These are phyloP conservation scores for Pristionchus arcanus DNA, from an alignment of 2,888 invertebrate genomes.

Conservation along the genomic window DNA sequence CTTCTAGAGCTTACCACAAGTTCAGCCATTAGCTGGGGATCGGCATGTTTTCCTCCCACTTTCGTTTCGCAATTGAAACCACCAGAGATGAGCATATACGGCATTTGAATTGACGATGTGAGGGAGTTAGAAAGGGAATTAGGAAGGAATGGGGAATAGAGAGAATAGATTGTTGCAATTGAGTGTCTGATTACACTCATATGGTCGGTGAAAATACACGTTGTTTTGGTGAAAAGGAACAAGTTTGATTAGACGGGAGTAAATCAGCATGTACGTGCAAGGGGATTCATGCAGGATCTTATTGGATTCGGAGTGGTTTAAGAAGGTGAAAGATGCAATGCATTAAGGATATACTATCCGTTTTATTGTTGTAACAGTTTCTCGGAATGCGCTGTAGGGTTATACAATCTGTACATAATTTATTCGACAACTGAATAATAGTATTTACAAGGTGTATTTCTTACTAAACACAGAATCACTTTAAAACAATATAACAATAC, in stretches of 20 bases:
- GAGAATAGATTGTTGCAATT: background rate
- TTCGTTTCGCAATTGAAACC: background rate
- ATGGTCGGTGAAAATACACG: conserved; percentile 16
- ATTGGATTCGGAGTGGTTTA: too few species aligned
- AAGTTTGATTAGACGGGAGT: background rate
- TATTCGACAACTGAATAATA: background rate
- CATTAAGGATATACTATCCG: too few species aligned
- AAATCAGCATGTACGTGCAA: background rate
- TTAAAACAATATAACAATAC: background rate
- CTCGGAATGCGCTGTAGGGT: too few species aligned
- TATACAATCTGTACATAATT: too few species aligned
- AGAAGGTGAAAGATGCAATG: too few species aligned
- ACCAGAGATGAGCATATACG: conserved; percentile 15
- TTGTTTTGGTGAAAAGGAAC: conserved; percentile 1
- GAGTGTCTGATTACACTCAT: background rate
- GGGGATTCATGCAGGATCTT: background rate
- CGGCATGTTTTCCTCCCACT: background rate
- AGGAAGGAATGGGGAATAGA: background rate
- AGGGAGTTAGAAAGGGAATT: background rate
- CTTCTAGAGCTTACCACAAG: background rate
- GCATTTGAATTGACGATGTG: background rate
- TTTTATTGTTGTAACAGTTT: too few species aligned
- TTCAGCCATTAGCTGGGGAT: background rate
- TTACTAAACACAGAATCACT: background rate
- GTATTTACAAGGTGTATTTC: background rate